Evolutionary conservation across 2,113 vertebrate species (phyloP).

Genomic region (Orcinus orca): DNA sequence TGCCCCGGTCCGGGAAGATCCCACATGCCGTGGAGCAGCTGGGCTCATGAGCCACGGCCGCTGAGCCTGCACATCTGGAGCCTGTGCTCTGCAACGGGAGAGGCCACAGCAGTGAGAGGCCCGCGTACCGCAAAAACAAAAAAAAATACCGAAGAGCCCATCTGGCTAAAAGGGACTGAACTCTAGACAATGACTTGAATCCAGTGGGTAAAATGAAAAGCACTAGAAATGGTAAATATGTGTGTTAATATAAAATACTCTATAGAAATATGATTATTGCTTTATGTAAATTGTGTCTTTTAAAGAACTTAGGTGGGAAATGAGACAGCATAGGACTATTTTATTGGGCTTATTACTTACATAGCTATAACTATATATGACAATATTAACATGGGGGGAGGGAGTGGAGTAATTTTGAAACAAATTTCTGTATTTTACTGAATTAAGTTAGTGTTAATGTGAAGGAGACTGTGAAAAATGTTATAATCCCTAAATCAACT

Average conservation of each 20-base stretch:
- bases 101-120: too few species aligned
- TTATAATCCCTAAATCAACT: background rate
- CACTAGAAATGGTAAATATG: background rate
- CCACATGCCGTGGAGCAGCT: too few species aligned
- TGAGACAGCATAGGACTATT: background rate
- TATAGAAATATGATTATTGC: background rate
- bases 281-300: background rate
- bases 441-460: background rate
- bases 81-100: too few species aligned
- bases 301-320: background rate
- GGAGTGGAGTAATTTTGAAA: background rate
- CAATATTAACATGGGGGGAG: background rate
- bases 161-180: background rate
- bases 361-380: background rate
- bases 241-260: background rate
- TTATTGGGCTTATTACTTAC: background rate
- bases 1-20: too few species aligned
- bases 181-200: background rate
- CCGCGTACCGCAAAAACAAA: too few species aligned
- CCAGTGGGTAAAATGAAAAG: background rate
- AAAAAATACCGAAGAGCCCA: background rate
- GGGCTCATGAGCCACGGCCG: rapidly evolving
- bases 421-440: background rate
- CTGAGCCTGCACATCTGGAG: too few species aligned
- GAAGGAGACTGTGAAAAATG: background rate